Evolutionary conservation across 2,888 invertebrate species (phyloP).

Genomic region (Keiferia lycopersicella): DNA sequence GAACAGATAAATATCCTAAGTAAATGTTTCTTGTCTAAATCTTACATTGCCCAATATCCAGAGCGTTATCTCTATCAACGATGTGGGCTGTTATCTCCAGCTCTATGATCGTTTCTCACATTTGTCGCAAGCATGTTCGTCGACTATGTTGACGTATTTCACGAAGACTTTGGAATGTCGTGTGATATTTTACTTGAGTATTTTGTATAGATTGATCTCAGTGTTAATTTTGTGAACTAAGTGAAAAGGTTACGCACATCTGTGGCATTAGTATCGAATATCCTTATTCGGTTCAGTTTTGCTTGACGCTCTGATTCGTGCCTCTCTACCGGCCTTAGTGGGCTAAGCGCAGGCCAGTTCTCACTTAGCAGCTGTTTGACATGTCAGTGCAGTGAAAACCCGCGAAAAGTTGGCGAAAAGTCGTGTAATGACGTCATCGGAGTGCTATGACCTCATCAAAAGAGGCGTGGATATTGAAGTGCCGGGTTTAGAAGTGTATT

Average conservation of each 20-base stretch:
- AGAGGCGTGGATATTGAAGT: slow-evolving; percentile 75
- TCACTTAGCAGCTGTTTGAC: slow-evolving; percentile 28
- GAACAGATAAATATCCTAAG: neutral
- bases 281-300: slow-evolving; percentile 70
- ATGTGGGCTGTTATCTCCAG: slow-evolving; percentile 26
- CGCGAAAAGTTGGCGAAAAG: slow-evolving; percentile 36
- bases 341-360: slow-evolving; percentile 34
- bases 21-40: neutral
- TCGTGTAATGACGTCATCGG: slow-evolving; percentile 76
- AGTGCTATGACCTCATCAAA: slow-evolving; percentile 77
- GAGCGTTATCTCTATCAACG: slow-evolving; percentile 25
- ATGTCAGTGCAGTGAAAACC: slow-evolving; percentile 13
- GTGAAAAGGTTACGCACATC: slow-evolving; percentile 66
- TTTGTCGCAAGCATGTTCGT: slow-evolving; percentile 33
- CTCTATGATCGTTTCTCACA: slow-evolving; percentile 15
- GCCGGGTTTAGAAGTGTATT: slow-evolving; percentile 79
- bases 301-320: slow-evolving; percentile 79
- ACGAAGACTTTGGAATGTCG: slow-evolving; percentile 6
- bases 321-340: slow-evolving; percentile 57
- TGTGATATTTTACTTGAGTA: neutral
- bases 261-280: slow-evolving; percentile 74
- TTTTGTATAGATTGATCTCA: neutral
- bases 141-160: slow-evolving; percentile 31
- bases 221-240: neutral
- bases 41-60: slow-evolving; percentile 9